Percentiles rank a stretch among this genome's conserved stretches.
Conservation (phyloP, 2,113 vertebrate genomes). For the Sus scrofa region DNA sequence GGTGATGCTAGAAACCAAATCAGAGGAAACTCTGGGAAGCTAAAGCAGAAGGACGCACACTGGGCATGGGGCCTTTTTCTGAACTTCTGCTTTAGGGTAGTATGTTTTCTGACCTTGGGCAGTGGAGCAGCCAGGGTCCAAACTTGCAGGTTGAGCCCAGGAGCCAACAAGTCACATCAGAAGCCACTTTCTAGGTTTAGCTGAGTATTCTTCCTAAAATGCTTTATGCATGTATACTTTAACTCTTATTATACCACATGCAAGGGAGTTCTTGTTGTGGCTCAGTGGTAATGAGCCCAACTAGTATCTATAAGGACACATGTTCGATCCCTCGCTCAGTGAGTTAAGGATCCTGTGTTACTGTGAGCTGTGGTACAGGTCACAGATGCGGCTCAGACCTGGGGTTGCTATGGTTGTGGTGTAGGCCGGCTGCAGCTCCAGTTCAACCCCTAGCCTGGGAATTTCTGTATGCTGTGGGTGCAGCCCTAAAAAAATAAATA, state of each 20-base stretch:
- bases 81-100: not conserved
- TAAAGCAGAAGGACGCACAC: not conserved
- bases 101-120: not conserved
- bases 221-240: too few relatives aligned
- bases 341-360: too few relatives aligned
- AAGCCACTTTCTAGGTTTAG: not conserved
- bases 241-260: not conserved
- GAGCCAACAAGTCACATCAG: not conserved
- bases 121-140: not conserved
- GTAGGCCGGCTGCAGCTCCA: too few relatives aligned
- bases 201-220: not conserved
- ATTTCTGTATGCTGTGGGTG: too few relatives aligned
- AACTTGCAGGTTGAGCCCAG: not conserved
- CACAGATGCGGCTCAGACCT: too few relatives aligned
- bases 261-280: not conserved
- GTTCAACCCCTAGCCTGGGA: too few relatives aligned
- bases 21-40: not conserved
- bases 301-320: too few relatives aligned
- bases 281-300: too few relatives aligned
- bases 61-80: not conserved
- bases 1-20: not conserved
- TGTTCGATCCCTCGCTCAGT: too few relatives aligned
- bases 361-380: too few relatives aligned
- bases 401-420: too few relatives aligned
- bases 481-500: too few relatives aligned